Evolutionary conservation across 2,797 vertebrate species (phyloP), one percentile per base, ranked within the genome.

Genomic region (Loriculus beryllinus): DNA sequence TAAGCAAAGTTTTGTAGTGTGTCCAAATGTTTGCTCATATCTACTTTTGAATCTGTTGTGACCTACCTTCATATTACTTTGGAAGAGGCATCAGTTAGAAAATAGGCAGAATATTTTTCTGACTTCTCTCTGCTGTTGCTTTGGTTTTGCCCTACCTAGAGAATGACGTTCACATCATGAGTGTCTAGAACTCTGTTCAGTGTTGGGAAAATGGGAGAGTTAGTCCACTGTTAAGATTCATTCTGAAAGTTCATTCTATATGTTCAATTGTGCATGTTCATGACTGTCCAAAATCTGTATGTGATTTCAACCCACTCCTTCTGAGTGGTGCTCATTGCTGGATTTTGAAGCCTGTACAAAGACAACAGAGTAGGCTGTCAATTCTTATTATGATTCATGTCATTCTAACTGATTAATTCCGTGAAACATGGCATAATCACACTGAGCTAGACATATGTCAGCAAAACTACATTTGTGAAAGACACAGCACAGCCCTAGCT

Each of bases 361-460:
- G 86, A 64, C 80, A 88, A 79, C 59, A 70, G 84, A 88, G 67
- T 92, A 82, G 69, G 51, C 60, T 93, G 95, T 91, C 92, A 93
- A 77, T 94, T 92, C 88, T 79, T 79, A 47, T 92, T 95, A 92
- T 88, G 83, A 90, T 80, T 96, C 83, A 59, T 72, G 86, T 59
- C 88, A 76, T 93, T 93, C 83, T 92, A 69, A 49, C 74, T 86
- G 88, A 94, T 92, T 96, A 94, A 94, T 94, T 95, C 86, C 79
- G 43, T 89, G 96, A 94, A 96, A 96, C 84, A 70, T 82, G 29
- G 75, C 78, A 92, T 93, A 92, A 90, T 93, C 70, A 74, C 91
- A 79, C 65, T n/a, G 63, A 70, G 81, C 84, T 85, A 92, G 92
- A 88, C 92, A 74, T 93, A 92, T 74, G 88, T 84, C 84, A 94